These are phyloP conservation scores for Mycteria americana DNA, from an alignment of 2,797 vertebrate genomes.

Conservation along the genomic window DNA sequence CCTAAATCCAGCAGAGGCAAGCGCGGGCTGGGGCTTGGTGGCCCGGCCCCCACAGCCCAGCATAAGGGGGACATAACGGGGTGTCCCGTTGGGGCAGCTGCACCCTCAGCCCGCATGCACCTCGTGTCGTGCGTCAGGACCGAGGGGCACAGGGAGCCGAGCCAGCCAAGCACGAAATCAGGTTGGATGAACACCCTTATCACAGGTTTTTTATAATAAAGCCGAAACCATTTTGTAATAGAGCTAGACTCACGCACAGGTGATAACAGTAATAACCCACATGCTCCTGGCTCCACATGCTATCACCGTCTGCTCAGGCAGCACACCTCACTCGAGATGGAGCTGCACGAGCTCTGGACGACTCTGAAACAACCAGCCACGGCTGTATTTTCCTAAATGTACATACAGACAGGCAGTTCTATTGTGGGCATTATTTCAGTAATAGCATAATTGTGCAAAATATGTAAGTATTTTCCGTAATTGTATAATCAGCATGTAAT, in stretches of 20 bases:
- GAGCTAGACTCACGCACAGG: neutral
- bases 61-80: fast-evolving
- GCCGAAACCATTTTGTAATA: neutral
- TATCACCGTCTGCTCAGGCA: neutral
- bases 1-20: neutral
- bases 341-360: neutral
- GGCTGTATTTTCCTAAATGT: neutral
- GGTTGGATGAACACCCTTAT: neutral
- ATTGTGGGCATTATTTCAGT: conserved; percentile 3
- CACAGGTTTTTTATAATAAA: neutral
- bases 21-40: neutral
- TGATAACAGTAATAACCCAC: neutral
- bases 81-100: neutral
- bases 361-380: neutral
- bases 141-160: fast-evolving
- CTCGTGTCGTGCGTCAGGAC: fast-evolving
- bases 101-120: fast-evolving
- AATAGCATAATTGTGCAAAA: conserved; percentile 44
- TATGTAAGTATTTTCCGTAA: conserved; percentile 31
- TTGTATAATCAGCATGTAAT: conserved; percentile 53
- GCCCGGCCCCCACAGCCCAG: neutral
- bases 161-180: neutral
- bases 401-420: neutral
- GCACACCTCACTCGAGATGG: neutral
- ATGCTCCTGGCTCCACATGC: neutral